phyloP scores from a whole-genome alignment of 2,888 invertebrate species.

The Germaria angustata region DNA sequence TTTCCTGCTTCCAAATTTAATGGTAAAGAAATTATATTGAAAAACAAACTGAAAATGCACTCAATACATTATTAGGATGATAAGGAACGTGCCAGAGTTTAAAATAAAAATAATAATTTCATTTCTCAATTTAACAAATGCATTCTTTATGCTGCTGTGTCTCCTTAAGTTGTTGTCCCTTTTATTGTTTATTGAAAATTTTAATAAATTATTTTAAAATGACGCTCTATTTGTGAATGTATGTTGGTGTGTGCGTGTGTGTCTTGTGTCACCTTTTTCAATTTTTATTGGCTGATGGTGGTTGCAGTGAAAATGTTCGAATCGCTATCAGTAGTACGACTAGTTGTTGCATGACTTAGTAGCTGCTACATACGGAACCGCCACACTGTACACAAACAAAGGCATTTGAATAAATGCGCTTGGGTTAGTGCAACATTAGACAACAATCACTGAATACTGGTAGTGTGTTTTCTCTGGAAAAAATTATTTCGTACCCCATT shows the following conservation, averaged over 20 bases:
- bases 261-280: slow-evolving; percentile 1
- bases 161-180: background rate
- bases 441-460: background rate
- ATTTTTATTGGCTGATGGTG: background rate
- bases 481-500: background rate
- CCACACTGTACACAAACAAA: background rate
- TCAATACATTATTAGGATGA: slow-evolving; percentile 29
- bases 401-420: background rate
- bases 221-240: background rate
- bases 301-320: background rate
- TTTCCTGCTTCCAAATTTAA: background rate
- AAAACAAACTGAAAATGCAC: background rate
- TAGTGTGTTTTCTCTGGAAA: background rate
- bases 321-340: slow-evolving; percentile 4
- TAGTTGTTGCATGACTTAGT: background rate
- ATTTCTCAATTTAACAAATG: no score
- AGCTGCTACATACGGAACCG: background rate
- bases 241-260: background rate
- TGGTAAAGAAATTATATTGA: background rate
- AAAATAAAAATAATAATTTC: background rate
- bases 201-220: slow-evolving; percentile 28
- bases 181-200: slow-evolving; percentile 17
- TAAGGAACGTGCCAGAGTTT: slow-evolving; percentile 27
- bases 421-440: slow-evolving; percentile 5
- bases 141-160: background rate